Evolutionary conservation across 2,888 invertebrate genomes (phyloP).

Genomic region (Leistus spinibarbis): DNA sequence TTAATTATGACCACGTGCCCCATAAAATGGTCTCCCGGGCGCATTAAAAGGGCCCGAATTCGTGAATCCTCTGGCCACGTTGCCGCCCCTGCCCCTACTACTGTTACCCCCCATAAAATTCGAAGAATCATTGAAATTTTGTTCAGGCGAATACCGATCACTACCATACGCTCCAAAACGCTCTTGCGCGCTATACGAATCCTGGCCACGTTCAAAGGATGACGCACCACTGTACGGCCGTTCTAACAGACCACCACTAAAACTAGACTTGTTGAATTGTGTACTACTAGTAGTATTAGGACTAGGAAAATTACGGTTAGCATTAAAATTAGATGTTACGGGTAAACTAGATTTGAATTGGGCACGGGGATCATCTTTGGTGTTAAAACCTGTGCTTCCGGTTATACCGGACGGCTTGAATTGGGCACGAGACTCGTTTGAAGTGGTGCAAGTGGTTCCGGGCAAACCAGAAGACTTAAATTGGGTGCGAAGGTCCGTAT

Average conservation of each 20-base stretch:
- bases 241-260: neutral
- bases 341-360: neutral
- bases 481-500: neutral
- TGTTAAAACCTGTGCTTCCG: neutral
- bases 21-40: neutral
- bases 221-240: neutral
- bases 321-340: neutral
- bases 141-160: constrained; percentile 23
- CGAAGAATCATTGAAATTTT: constrained; percentile 13
- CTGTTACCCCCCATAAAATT: constrained; percentile 4
- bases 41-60: neutral
- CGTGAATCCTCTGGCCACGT: neutral
- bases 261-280: neutral
- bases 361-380: neutral
- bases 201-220: neutral
- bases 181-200: neutral
- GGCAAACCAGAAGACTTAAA: neutral
- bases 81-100: neutral
- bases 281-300: neutral
- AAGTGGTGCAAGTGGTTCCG: neutral
- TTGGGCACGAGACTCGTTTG: neutral
- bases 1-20: neutral
- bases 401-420: neutral
- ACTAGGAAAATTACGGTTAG: neutral
- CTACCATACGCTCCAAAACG: neutral